Conservation (phyloP, 2,113 vertebrate species). For the Apodemus speciosus region DNA sequence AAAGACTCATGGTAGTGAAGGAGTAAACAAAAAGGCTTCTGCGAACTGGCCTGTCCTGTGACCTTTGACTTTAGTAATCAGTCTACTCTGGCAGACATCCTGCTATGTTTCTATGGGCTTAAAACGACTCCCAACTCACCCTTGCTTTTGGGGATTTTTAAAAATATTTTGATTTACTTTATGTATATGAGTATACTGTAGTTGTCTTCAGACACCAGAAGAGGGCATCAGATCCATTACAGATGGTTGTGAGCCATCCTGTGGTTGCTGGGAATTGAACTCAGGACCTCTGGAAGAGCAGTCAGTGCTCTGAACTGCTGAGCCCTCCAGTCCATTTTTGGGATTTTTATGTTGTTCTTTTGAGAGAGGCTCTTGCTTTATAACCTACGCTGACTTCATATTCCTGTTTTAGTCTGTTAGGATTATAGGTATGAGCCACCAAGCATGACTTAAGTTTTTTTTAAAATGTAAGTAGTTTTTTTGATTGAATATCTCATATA, state of each 20-base stretch:
- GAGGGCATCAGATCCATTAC: too few species aligned
- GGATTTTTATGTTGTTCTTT: not conserved
- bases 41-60: not conserved
- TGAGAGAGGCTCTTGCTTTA: not conserved
- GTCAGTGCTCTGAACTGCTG: too few species aligned
- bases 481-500: not conserved
- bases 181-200: too few species aligned
- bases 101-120: conserved; percentile 24
- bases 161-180: too few species aligned
- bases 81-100: not conserved
- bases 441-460: not conserved
- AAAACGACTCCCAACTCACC: not conserved
- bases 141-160: not conserved
- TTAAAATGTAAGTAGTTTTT: not conserved
- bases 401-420: not conserved
- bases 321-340: too few species aligned
- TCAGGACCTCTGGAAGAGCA: too few species aligned
- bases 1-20: conserved; percentile 1
- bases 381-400: not conserved
- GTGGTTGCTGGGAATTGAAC: too few species aligned
- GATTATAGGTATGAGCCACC: not conserved
- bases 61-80: not conserved
- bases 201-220: too few species aligned
- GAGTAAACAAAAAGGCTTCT: conserved; percentile 12
- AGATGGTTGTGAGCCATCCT: too few species aligned